Percentiles rank a stretch among this genome's conserved stretches.
phyloP scores from a whole-genome alignment of 2,888 invertebrate genomes.

The Ormyrus thymus region DNA sequence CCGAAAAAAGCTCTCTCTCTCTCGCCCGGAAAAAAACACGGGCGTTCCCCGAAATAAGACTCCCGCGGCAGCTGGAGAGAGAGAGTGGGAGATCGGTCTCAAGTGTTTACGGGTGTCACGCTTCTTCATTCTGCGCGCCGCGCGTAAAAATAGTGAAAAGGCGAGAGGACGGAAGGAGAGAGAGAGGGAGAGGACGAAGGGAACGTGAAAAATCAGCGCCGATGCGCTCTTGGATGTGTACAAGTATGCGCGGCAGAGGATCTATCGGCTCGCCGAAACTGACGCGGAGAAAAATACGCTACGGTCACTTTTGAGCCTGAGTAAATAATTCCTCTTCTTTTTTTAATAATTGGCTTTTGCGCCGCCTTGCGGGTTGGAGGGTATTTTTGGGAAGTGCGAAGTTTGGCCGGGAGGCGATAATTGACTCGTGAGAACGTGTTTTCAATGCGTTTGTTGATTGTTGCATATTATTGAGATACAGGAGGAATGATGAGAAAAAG shows the following conservation, averaged over 20 bases:
- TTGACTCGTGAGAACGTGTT: too few relatives aligned
- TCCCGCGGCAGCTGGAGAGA: not conserved
- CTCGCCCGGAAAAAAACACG: too few relatives aligned
- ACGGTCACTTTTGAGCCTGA: too few relatives aligned
- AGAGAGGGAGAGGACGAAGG: not conserved
- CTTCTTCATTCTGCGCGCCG: not conserved
- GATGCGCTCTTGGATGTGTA: not conserved
- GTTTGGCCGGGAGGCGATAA: too few relatives aligned
- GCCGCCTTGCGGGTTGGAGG: too few relatives aligned
- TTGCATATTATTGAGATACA: too few relatives aligned
- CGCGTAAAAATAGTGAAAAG: constrained; percentile 16
- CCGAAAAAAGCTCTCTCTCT: too few relatives aligned
- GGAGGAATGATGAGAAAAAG: too few relatives aligned
- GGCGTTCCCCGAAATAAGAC: constrained; percentile 29
- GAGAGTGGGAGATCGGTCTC: not conserved
- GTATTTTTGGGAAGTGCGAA: too few relatives aligned
- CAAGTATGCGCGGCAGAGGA: not conserved
- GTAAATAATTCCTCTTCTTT: too few relatives aligned
- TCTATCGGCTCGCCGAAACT: constrained; percentile 3
- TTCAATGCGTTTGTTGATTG: too few relatives aligned
- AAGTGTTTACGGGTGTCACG: constrained; percentile 25
- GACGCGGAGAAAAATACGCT: constrained; percentile 1
- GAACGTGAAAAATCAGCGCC: constrained; percentile 23
- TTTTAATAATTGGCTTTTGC: too few relatives aligned
- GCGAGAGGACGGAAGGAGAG: not conserved